A percentile compares a stretch with the other conserved stretches of the same genome.
Evolutionary conservation across 2,113 vertebrate genomes (phyloP).

Genomic region (Tamias sibiricus): DNA sequence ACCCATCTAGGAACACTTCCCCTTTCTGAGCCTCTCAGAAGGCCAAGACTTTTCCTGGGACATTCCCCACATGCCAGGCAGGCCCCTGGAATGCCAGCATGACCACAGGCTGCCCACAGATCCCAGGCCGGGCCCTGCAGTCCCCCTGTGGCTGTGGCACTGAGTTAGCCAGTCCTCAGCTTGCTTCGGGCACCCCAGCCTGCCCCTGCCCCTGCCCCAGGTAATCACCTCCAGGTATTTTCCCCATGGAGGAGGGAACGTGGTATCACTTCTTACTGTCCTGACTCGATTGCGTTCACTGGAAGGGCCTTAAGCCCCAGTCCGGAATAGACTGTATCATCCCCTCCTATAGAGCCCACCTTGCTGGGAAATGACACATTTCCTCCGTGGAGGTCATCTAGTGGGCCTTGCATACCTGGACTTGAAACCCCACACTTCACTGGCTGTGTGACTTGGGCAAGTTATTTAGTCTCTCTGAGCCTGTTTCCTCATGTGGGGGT

Average conservation of each 20-base stretch:
- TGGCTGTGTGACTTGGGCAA: background rate
- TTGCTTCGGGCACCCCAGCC: background rate
- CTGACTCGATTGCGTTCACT: background rate
- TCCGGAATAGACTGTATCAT: background rate
- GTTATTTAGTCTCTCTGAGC: background rate
- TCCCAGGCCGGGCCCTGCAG: background rate
- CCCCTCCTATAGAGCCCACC: background rate
- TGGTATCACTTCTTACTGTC: background rate
- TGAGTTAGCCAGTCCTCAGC: background rate
- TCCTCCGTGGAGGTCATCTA: background rate
- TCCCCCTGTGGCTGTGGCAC: background rate
- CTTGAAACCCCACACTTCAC: background rate
- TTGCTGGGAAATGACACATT: background rate
- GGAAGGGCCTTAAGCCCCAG: background rate
- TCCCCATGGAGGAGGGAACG: background rate
- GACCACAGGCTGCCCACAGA: conserved; percentile 72
- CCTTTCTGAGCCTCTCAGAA: conserved; percentile 48
- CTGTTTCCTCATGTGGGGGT: background rate
- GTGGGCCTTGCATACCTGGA: background rate
- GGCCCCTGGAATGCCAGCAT: conserved; percentile 71
- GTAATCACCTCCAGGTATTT: background rate
- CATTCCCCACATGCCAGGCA: conserved; percentile 74
- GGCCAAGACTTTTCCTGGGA: conserved; percentile 47
- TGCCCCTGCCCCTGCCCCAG: background rate
- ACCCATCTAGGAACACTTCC: conserved; percentile 29